These are phyloP conservation scores for Diplosoma virens DNA, from an alignment of 23 tunicate genomes.

Conservation along the genomic window DNA sequence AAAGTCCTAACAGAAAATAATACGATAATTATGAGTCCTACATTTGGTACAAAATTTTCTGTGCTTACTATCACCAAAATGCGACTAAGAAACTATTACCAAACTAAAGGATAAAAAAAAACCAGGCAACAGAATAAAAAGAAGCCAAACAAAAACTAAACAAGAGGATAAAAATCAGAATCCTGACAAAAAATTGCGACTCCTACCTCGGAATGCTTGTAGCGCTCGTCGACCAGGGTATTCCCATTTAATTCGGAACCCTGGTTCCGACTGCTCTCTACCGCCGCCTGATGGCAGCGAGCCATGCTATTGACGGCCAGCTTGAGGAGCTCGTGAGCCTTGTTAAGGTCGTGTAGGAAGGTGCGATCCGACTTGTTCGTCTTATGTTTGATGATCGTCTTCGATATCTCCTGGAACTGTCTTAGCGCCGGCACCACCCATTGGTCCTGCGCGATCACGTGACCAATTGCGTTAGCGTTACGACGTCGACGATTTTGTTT, in stretches of 20 bases:
- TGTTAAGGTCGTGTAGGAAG: conserved; percentile 58
- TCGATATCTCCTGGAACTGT: conserved; percentile 63
- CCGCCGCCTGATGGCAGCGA: conserved; percentile 67
- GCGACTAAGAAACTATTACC: no score
- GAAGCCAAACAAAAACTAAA: no score
- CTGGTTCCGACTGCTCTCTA: conserved; percentile 43
- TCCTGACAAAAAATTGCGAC: not conserved
- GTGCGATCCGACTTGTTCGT: conserved; percentile 61
- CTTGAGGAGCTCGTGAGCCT: conserved; percentile 56
- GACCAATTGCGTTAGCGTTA: no score
- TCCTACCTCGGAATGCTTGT: conserved; percentile 76
- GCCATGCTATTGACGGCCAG: conserved; percentile 59
- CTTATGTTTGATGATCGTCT: conserved; percentile 31
- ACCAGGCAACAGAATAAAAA: no score
- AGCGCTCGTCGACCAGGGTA: conserved; percentile 44
- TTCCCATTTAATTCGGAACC: conserved; percentile 46
- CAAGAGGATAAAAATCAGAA: no score
- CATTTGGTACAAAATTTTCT: no score
- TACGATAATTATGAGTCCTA: no score
- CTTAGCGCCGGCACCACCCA: conserved; percentile 83
- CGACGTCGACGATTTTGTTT: no score
- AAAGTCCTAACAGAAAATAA: no score
- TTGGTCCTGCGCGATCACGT: no score
- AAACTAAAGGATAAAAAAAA: no score
- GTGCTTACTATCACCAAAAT: no score